phyloP scores from a whole-genome alignment of 2,797 vertebrate genomes.

The Peromyscus melanophrys region DNA sequence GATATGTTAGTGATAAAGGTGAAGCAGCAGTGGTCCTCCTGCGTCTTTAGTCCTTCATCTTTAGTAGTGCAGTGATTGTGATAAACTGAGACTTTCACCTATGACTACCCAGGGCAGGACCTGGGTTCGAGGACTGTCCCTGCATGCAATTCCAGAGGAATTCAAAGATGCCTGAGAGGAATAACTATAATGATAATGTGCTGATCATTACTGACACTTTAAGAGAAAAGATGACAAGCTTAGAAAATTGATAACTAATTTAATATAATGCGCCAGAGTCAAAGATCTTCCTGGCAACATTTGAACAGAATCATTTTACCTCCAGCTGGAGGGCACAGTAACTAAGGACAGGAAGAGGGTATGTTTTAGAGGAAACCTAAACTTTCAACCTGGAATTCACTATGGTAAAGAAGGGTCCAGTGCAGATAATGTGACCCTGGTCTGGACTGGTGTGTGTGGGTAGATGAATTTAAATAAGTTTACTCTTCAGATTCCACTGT shows the following conservation, averaged over 20 bases:
- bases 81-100: background rate
- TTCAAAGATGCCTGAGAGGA: background rate
- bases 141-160: background rate
- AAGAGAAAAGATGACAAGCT: constrained; percentile 3
- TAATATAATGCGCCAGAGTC: background rate
- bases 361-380: background rate
- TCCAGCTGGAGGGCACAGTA: background rate
- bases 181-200: background rate
- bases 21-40: background rate
- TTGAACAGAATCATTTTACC: background rate
- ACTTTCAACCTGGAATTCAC: background rate
- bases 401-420: background rate
- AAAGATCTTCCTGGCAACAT: background rate
- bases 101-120: background rate
- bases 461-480: background rate
- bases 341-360: background rate
- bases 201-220: background rate
- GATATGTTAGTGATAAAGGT: background rate
- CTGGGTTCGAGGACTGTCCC: background rate
- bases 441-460: background rate
- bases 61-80: background rate
- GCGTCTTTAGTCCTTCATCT: background rate
- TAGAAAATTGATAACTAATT: background rate
- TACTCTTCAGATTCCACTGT: background rate
- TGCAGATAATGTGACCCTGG: background rate